phyloP scores from a whole-genome alignment of 1,140 invertebrate genomes.

The Drosophila arawakana region DNA sequence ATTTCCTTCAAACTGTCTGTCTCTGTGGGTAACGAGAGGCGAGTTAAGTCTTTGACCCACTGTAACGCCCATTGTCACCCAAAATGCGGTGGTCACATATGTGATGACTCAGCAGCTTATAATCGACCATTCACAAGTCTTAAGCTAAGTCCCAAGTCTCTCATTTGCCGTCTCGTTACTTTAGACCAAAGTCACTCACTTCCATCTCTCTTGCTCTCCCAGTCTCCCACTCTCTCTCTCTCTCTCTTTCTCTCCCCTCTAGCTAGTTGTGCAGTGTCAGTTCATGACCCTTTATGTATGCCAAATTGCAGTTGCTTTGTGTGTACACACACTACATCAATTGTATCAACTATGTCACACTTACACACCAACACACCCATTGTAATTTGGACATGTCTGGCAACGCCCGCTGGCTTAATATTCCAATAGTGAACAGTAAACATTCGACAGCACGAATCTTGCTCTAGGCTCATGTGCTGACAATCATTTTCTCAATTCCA shows the following conservation, averaged over 20 bases:
- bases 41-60: slow-evolving; percentile 38
- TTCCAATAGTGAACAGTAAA: slow-evolving; percentile 14
- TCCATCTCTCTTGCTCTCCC: background rate
- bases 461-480: background rate
- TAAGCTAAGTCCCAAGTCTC: slow-evolving; percentile 32
- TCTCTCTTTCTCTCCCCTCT: background rate
- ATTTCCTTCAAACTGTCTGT: slow-evolving; percentile 27
- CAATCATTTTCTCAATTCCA: slow-evolving; percentile 32
- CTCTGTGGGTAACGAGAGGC: slow-evolving; percentile 2
- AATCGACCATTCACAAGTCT: slow-evolving; percentile 44
- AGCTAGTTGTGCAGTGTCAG: background rate
- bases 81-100: slow-evolving; percentile 23
- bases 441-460: background rate
- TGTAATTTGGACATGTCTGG: slow-evolving; percentile 38
- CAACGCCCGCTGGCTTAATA: slow-evolving; percentile 35
- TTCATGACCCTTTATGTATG: slow-evolving; percentile 38
- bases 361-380: slow-evolving; percentile 19
- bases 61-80: slow-evolving; percentile 16
- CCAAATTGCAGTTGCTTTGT: slow-evolving; percentile 9
- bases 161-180: slow-evolving; percentile 9
- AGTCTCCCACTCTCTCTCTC: background rate
- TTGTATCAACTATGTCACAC: slow-evolving; percentile 37
- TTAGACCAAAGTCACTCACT: background rate
- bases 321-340: slow-evolving; percentile 41
- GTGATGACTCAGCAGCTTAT: slow-evolving; percentile 48